Base-by-base conservation (phyloP, 2,113 vertebrate genomes). In the Daphoenositta chrysoptera region DNA sequence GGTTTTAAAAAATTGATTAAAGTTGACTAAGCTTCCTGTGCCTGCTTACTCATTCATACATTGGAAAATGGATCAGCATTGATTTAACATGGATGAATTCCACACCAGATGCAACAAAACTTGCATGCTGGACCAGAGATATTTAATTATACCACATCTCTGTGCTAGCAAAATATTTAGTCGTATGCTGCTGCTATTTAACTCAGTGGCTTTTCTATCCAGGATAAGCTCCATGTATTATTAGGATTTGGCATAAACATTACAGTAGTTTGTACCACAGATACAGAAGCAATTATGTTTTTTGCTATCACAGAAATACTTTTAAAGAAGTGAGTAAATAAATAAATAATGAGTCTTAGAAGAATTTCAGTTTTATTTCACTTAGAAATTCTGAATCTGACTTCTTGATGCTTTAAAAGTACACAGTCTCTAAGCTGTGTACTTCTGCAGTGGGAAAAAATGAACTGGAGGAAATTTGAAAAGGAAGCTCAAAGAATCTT, bases 41-140 rank as follows among this genome's bases (percentile, higher is more conserved):
- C 83, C 72, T 83, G 69, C 96, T 83, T 89, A 54, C 54, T 77
- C 57, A 76, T 81, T 94, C 44, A 45, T 57, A 85, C 26, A 47
- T 17, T 57, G 72, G 51, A 37, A 92, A 95, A 56, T 75, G 39
- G 78, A 96, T 96, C 94, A 91, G 65, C 90, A 91, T 8, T n/a
- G 82, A 75, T 71, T 57, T 35, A 56, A 21, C 2, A 0, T 11
- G 18, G 6, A 64, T 26, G 54, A 63, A 40, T 83, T 75, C 57
- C 35, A 81, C 5, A 6, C n/a, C 21, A 45, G 22, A 66, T 48
- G 19, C 35, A 73, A 37, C 6, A 56, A 39, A 78, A 66, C 26
- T 33, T 10, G 15, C 21, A 50, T 47, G 20, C 15, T 63, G 16
- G 44, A 82, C 22, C 11, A 48, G 47, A 71, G 28, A 22, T 73